phyloP scores from a whole-genome alignment of 2,113 vertebrate genomes.

The Sus scrofa region T2T-Sscrofa CM000824.6:109710501-109711000 shows the following conservation, averaged over 20 bases:
- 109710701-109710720: neutral
- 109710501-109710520: neutral
- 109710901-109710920: neutral
- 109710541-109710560: neutral
- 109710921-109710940: neutral
- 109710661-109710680: neutral
- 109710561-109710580: neutral
- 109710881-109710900: neutral
- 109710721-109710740: neutral
- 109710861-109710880: neutral
- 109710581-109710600: neutral
- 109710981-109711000: neutral
- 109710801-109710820: neutral
- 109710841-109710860: neutral
- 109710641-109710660: neutral
- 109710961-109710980: neutral
- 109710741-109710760: neutral
- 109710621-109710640: neutral
- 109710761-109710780: neutral
- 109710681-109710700: neutral
- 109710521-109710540: conserved; percentile 9
- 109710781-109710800: neutral
- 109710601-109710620: neutral
- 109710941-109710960: neutral
- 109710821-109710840: neutral